Percentiles rank a stretch among this genome's conserved stretches.
phyloP scores from a whole-genome alignment of 2,113 vertebrate genomes.

The Phaethornis superciliosus region DNA sequence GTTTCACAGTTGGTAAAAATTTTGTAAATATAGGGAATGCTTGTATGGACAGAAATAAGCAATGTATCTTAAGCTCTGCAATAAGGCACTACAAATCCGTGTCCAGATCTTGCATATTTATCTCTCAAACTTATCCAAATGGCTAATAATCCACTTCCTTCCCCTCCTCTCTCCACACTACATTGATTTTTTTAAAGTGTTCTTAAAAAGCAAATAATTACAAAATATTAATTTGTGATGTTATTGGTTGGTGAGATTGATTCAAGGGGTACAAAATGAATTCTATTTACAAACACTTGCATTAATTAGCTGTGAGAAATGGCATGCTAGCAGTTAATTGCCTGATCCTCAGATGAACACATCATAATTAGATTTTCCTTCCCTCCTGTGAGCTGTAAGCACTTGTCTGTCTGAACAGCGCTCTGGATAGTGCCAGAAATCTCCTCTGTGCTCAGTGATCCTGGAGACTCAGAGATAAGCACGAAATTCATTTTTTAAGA shows the following conservation, averaged over 20 bases:
- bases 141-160: neutral
- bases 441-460: neutral
- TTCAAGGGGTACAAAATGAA: neutral
- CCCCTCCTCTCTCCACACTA: neutral
- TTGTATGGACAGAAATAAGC: neutral
- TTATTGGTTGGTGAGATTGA: neutral
- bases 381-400: neutral
- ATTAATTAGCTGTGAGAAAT: neutral
- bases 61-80: neutral
- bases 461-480: neutral
- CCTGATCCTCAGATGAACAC: neutral
- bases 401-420: neutral
- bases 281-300: neutral
- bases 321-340: neutral
- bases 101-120: neutral
- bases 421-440: neutral
- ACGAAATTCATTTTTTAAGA: neutral
- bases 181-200: rapidly evolving
- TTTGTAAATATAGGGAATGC: neutral
- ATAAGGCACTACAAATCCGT: neutral
- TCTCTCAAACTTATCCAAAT: neutral
- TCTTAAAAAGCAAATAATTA: neutral
- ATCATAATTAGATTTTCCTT: neutral
- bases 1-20: neutral
- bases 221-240: neutral